Evolutionary conservation across 2,797 vertebrate species (phyloP).

Genomic region (Streptopelia turtur): DNA sequence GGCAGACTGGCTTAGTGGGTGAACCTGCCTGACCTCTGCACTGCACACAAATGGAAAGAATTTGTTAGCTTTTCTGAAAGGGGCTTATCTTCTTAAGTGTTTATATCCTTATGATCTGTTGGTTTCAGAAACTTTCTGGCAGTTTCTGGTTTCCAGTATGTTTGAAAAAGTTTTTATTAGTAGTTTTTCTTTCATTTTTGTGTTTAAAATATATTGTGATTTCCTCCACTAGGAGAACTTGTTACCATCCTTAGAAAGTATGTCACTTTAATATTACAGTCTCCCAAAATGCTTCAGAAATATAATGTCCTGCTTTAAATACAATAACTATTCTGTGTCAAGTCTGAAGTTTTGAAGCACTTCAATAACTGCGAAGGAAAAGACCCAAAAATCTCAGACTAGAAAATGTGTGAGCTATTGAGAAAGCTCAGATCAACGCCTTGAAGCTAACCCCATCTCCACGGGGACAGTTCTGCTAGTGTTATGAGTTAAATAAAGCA

Average conservation of each 20-base stretch:
- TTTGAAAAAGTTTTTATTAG: background rate
- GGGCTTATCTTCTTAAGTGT: slow-evolving; percentile 11
- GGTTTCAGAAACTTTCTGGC: slow-evolving; percentile 16
- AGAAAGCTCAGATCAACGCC: background rate
- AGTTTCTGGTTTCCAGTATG: background rate
- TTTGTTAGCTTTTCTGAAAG: background rate
- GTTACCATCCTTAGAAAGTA: background rate
- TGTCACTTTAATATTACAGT: background rate
- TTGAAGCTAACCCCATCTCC: background rate
- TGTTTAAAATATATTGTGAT: background rate
- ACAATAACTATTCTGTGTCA: background rate
- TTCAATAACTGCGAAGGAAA: background rate
- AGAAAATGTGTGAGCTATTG: background rate
- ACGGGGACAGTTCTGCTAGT: background rate
- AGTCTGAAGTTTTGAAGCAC: background rate
- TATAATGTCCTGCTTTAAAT: background rate
- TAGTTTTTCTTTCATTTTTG: background rate
- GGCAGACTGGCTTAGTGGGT: background rate
- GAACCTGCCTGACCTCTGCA: slow-evolving; percentile 17
- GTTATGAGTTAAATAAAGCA: slow-evolving; percentile 14
- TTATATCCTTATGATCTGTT: slow-evolving; percentile 10
- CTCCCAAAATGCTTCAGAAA: background rate
- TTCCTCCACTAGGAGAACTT: background rate
- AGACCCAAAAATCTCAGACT: background rate
- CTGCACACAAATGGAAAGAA: slow-evolving; percentile 47